Conservation (phyloP, 2,888 invertebrate genomes). For the Lingula anatina region DNA sequence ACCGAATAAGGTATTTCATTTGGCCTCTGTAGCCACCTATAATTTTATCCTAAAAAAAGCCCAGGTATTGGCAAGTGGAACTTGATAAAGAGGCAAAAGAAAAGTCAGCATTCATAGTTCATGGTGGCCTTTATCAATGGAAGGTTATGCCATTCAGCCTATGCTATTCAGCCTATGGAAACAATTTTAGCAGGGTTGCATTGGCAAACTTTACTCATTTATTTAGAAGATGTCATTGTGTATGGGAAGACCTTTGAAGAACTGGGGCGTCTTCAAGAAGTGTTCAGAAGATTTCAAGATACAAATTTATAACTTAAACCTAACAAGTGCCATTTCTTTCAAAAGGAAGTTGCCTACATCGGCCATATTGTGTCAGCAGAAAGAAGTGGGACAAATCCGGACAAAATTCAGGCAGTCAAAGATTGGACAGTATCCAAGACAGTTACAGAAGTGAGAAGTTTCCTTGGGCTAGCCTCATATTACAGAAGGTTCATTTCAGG, state of each 20-base stretch:
- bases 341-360: constrained; percentile 3
- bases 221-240: constrained; percentile 17
- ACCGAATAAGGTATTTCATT: too few species aligned
- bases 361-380: constrained; percentile 3
- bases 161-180: constrained; percentile 10
- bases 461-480: too few species aligned
- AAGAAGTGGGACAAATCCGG: background rate
- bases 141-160: constrained; percentile 15
- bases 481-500: too few species aligned
- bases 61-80: too few species aligned
- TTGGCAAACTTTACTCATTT: constrained; percentile 11
- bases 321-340: too few species aligned
- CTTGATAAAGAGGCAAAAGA: background rate
- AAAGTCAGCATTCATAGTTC: constrained; percentile 8
- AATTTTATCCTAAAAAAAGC: too few species aligned
- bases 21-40: too few species aligned
- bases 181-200: constrained; percentile 3
- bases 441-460: too few species aligned
- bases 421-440: too few species aligned
- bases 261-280: constrained; percentile 3
- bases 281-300: background rate
- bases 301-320: constrained; percentile 3
- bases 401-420: too few species aligned
- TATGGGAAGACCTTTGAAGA: constrained; percentile 9
- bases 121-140: constrained; percentile 13